A percentile compares a stretch with the other conserved stretches of the same genome.
These are phyloP conservation scores for Lucilia cuprina DNA, from an alignment of 1,140 invertebrate species.

Conservation along the genomic window DNA sequence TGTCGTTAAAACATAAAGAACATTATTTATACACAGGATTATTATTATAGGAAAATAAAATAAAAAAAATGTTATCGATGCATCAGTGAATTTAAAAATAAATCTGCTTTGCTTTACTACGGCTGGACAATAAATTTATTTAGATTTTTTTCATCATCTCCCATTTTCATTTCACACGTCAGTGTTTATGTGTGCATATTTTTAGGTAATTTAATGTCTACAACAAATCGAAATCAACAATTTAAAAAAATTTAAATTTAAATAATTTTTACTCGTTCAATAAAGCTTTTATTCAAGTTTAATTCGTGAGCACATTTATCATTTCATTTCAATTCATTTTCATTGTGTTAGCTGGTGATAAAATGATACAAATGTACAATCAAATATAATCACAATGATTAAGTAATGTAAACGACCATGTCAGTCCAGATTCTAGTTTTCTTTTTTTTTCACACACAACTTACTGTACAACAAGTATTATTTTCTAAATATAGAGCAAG, in stretches of 20 bases:
- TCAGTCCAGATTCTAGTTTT: neutral
- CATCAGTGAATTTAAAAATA: too few relatives aligned
- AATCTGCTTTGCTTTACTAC: too few relatives aligned
- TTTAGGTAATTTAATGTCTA: neutral
- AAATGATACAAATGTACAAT: neutral
- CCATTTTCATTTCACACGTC: too few relatives aligned
- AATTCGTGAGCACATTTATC: neutral
- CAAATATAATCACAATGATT: neutral
- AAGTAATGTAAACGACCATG: neutral
- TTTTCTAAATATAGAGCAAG: constrained; percentile 2
- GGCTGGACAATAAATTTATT: too few relatives aligned
- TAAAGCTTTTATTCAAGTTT: neutral
- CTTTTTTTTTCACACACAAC: neutral
- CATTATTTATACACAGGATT: too few relatives aligned
- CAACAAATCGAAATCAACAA: neutral
- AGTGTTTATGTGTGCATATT: too few relatives aligned
- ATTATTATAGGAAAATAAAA: too few relatives aligned
- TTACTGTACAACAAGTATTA: neutral
- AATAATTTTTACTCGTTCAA: neutral
- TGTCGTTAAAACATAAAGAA: too few relatives aligned
- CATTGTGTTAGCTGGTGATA: neutral
- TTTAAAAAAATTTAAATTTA: neutral
- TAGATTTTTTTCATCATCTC: too few relatives aligned
- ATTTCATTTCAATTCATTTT: neutral
- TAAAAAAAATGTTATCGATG: too few relatives aligned